Conservation (phyloP, 2,113 vertebrate genomes). For the Neotoma lepida region DNA sequence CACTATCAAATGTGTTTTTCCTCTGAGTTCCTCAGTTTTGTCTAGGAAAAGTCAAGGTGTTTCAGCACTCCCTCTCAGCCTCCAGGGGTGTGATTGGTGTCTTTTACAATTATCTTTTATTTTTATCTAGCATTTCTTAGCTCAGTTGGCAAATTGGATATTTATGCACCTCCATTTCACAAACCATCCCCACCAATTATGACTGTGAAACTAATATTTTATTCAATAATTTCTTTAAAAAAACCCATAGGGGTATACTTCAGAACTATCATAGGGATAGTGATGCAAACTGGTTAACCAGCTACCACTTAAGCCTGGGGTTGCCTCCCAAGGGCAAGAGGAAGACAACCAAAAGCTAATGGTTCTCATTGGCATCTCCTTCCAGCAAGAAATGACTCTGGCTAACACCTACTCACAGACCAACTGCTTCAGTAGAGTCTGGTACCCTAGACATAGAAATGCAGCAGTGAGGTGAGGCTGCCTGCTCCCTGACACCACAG, state of each 20-base stretch:
- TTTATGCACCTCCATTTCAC: constrained; percentile 66
- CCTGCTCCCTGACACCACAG: background rate
- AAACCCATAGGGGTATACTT: background rate
- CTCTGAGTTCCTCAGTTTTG: constrained; percentile 67
- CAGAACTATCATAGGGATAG: background rate
- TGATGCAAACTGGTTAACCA: background rate
- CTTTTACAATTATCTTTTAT: constrained; percentile 74
- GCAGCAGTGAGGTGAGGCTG: background rate
- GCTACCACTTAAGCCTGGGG: background rate
- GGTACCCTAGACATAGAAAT: background rate
- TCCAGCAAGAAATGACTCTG: fast-evolving
- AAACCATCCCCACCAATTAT: constrained; percentile 63
- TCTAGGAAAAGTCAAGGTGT: constrained; percentile 76
- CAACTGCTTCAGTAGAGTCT: background rate
- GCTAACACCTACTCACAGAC: background rate
- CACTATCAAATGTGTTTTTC: background rate
- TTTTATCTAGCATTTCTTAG: constrained; percentile 64
- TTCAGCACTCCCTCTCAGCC: constrained; percentile 41
- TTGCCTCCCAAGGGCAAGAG: background rate
- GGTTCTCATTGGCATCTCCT: background rate
- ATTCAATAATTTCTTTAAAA: background rate
- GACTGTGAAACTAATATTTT: constrained; percentile 68
- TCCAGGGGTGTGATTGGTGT: constrained; percentile 51
- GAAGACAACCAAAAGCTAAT: background rate
- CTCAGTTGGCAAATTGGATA: constrained; percentile 46